Evolutionary conservation across 2,888 invertebrate genomes (phyloP).

Genomic region (Mycalesis mineus): DNA sequence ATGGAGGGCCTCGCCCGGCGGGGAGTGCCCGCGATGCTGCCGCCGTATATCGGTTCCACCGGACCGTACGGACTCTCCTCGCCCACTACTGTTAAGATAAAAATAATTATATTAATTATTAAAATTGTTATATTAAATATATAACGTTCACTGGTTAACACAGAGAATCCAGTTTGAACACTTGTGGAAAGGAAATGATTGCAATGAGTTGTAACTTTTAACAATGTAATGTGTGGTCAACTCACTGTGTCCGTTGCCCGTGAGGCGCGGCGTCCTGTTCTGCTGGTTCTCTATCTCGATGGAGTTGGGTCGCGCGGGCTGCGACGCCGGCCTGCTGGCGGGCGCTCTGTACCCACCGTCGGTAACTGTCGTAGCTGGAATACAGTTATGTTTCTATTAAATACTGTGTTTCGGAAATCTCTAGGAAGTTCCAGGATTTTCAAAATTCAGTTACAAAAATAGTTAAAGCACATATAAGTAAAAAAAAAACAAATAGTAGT

Average conservation of each 20-base stretch:
- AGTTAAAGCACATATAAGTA: too few species aligned
- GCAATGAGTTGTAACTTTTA: too few species aligned
- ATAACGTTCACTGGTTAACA: too few species aligned
- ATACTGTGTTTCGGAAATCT: too few species aligned
- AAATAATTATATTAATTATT: too few species aligned
- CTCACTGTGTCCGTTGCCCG: conserved; percentile 70
- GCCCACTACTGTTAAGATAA: conserved; percentile 44
- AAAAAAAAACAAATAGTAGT: conserved; percentile 4
- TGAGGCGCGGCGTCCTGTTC: conserved; percentile 65
- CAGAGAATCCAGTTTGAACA: too few species aligned
- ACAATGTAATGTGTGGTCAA: too few species aligned
- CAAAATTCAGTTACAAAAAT: too few species aligned
- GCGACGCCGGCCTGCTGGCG: conserved; percentile 68
- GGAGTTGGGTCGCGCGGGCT: conserved; percentile 88
- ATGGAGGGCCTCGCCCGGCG: conserved; percentile 88
- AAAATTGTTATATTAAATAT: too few species aligned
- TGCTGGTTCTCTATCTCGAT: conserved; percentile 86
- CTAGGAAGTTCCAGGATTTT: too few species aligned
- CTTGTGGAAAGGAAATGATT: too few species aligned
- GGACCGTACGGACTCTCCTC: conserved; percentile 71
- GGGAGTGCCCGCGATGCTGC: conserved; percentile 78
- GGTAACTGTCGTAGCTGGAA: conserved; percentile 59
- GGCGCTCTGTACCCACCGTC: conserved; percentile 63
- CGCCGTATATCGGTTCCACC: conserved; percentile 70
- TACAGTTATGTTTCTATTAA: too few species aligned